A percentile compares a stretch with the other conserved stretches of the same genome.
These are phyloP conservation scores for Palloptera scutellata DNA, from an alignment of 2,888 invertebrate species.

Conservation along the genomic window DNA sequence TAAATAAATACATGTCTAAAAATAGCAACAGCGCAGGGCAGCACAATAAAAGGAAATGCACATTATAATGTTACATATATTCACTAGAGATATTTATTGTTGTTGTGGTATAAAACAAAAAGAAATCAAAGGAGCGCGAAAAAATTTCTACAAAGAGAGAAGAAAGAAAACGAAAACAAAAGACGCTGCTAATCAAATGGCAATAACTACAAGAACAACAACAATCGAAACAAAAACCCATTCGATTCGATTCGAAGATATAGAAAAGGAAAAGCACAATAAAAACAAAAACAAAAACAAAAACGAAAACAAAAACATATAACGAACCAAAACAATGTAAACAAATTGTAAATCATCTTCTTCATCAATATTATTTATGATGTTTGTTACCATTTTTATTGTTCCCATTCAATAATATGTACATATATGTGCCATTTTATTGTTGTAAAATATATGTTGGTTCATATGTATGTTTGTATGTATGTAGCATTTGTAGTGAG, in stretches of 20 bases:
- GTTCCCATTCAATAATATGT: slow-evolving; percentile 1
- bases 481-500: slow-evolving; percentile 4
- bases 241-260: slow-evolving; percentile 38
- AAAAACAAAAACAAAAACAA: slow-evolving; percentile 22
- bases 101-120: background rate
- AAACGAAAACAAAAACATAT: slow-evolving; percentile 26
- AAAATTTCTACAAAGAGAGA: background rate
- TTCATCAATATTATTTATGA: background rate
- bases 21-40: slow-evolving; percentile 2
- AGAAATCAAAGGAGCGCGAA: background rate
- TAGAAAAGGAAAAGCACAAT: slow-evolving; percentile 29
- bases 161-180: slow-evolving; percentile 1
- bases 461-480: slow-evolving; percentile 1
- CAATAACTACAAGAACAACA: slow-evolving; percentile 40
- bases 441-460: background rate
- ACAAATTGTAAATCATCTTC: slow-evolving; percentile 33
- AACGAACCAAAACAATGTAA: slow-evolving; percentile 26
- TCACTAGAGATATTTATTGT: slow-evolving; percentile 1
- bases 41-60: no score
- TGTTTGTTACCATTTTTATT: slow-evolving; percentile 3
- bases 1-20: no score
- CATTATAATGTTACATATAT: no score
- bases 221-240: slow-evolving; percentile 35
- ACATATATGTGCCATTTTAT: slow-evolving; percentile 11
- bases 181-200: slow-evolving; percentile 18